Evolutionary conservation across 2,113 vertebrate genomes (phyloP).

Genomic region (Rhodinocichla rosea): DNA sequence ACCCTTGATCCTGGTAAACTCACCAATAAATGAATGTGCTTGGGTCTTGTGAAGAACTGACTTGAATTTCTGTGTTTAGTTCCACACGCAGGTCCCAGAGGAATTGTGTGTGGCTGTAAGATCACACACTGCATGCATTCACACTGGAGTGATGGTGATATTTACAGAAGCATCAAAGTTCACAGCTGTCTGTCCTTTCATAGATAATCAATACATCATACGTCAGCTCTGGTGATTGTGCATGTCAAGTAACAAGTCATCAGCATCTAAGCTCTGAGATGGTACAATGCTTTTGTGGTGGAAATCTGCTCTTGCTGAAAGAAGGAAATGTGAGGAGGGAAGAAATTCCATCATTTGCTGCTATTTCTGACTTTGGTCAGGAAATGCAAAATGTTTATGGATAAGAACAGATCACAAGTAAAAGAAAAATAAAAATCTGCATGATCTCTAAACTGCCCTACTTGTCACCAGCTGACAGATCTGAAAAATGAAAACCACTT

Average conservation of each 20-base stretch:
- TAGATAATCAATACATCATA: constrained; percentile 44
- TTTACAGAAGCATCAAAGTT: constrained; percentile 11
- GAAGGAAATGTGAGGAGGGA: not conserved
- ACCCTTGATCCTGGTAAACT: not conserved
- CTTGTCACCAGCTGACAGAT: constrained; percentile 15
- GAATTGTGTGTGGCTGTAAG: not conserved
- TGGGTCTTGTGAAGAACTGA: not conserved
- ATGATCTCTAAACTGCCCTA: not conserved
- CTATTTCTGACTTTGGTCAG: not conserved
- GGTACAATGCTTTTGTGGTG: not conserved
- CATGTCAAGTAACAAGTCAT: not conserved
- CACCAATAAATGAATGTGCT: not conserved
- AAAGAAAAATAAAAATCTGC: not conserved
- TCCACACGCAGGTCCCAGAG: not conserved
- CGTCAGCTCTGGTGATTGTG: not conserved
- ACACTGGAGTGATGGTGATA: not conserved
- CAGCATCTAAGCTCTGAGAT: not conserved
- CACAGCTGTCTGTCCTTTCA: not conserved
- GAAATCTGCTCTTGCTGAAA: not conserved
- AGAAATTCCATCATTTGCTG: not conserved
- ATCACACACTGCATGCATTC: not conserved
- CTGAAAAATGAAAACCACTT: constrained; percentile 30
- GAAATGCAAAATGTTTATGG: not conserved
- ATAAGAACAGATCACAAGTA: not conserved
- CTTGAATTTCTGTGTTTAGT: not conserved